Conservation (phyloP, 2,888 invertebrate species). For the Disparrhopalites patrizii region DNA sequence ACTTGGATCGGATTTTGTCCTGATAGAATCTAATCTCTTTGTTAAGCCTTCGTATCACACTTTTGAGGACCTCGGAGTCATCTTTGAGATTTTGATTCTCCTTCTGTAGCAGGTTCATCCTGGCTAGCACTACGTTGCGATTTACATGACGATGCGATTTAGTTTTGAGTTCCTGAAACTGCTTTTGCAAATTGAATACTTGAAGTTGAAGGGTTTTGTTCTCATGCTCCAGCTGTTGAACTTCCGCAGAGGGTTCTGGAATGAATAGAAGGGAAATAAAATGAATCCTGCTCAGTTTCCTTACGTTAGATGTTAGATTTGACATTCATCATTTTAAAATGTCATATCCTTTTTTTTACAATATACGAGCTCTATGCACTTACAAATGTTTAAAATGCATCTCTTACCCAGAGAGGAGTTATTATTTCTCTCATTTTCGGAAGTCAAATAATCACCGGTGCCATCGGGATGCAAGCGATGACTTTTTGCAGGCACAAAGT, state of each 20-base stretch:
- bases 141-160: conserved; percentile 34
- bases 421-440: not conserved
- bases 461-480: not conserved
- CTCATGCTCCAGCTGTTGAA: conserved; percentile 9
- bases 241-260: conserved; percentile 14
- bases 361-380: not conserved
- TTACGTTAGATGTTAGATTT: not conserved
- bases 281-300: not conserved
- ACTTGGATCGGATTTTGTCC: conserved; percentile 35
- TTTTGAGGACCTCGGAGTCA: conserved; percentile 44
- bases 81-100: conserved; percentile 40
- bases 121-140: conserved; percentile 33
- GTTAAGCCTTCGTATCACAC: conserved; percentile 42
- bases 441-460: conserved; percentile 4
- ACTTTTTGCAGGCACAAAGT: not conserved
- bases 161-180: conserved; percentile 28
- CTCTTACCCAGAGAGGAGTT: not conserved
- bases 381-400: not conserved
- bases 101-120: conserved; percentile 33
- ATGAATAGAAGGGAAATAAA: not conserved
- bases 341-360: too few species aligned
- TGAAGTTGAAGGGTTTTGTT: conserved; percentile 6
- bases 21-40: conserved; percentile 42
- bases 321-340: not conserved
- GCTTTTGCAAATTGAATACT: conserved; percentile 26